Evolutionary conservation across 2,113 vertebrate genomes (phyloP).

Genomic region (Cheilinus undulatus): DNA sequence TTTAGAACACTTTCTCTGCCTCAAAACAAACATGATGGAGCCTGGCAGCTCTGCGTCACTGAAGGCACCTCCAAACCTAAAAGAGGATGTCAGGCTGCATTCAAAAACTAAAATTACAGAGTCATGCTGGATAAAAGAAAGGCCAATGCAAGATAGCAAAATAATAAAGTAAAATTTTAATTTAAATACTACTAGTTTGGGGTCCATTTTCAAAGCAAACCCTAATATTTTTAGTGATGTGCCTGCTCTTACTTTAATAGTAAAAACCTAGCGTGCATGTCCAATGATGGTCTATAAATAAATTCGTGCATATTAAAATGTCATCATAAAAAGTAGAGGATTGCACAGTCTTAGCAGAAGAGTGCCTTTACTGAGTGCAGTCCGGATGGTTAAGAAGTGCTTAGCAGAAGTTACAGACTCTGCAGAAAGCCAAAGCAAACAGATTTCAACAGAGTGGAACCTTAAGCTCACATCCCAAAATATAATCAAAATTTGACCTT

Average conservation of each 20-base stretch:
- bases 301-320: not conserved
- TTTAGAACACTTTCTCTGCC: too few species aligned
- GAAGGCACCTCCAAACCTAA: too few species aligned
- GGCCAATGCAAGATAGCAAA: too few species aligned
- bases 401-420: conserved; percentile 34
- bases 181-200: too few species aligned
- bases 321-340: not conserved
- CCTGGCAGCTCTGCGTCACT: too few species aligned
- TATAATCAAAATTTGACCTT: conserved; percentile 40
- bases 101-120: too few species aligned
- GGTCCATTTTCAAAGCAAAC: too few species aligned
- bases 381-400: conserved; percentile 16
- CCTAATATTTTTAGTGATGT: not conserved
- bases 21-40: too few species aligned
- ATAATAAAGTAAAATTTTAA: too few species aligned
- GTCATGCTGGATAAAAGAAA: too few species aligned
- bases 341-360: not conserved
- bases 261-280: not conserved
- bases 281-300: not conserved
- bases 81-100: too few species aligned
- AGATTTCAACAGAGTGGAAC: conserved; percentile 17
- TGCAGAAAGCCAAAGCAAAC: conserved; percentile 39
- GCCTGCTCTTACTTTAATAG: not conserved
- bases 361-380: not conserved
- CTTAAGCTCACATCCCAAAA: conserved; percentile 8